Base-by-base conservation (phyloP, 2,888 invertebrate species). In the Campoplex nolae region DNA sequence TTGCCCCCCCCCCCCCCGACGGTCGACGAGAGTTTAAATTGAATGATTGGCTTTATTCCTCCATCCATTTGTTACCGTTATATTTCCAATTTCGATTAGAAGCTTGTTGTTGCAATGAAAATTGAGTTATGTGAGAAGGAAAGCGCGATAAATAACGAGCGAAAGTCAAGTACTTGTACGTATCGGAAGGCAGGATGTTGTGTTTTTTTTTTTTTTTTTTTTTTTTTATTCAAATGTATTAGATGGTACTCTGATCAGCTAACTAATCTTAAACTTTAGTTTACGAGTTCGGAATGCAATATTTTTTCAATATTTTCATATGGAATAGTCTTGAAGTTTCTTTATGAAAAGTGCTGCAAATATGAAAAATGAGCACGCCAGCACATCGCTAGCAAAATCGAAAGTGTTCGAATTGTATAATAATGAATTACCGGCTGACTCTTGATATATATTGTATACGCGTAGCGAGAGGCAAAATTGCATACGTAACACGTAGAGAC, bases 341-440 rank as follows among this genome's bases (percentile, higher is more conserved):
- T 28, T 28, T 13, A 62, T 16, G 28, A 1, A 16, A 28, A 13
- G 28, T 32, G 6, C 32, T 16, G 3, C 32, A 32, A 62, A 62
- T 62, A 13, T 32, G 0, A 7, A 56, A 56, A 11, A 56, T 9
- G n/a, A 56, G 23, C 58, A 58, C 58, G 58, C 28, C 3, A 11
- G 11, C 8, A 58, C 23, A 23, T 23, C 23, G 23, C 23, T 23
- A 23, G 23, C 23, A 23, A 23, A 23, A 70, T 45, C 45, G 23
- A 7, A 16, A 45, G 68, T 70, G 45, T 45, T 45, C 45, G 13
- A 45, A 42, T 23, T 70, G 23, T 28, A 45, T 45, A 45, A 70
- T 45, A 70, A 70, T 28, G 70, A 45, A 70, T 70, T 70, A 70
- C 2, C 70, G 16, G 45, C 45, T 42, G 70, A 45, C 70, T 70